A percentile compares a stretch with the other conserved stretches of the same genome.
Conservation (phyloP, 2,113 vertebrate species). For the Microcebus murinus region DNA sequence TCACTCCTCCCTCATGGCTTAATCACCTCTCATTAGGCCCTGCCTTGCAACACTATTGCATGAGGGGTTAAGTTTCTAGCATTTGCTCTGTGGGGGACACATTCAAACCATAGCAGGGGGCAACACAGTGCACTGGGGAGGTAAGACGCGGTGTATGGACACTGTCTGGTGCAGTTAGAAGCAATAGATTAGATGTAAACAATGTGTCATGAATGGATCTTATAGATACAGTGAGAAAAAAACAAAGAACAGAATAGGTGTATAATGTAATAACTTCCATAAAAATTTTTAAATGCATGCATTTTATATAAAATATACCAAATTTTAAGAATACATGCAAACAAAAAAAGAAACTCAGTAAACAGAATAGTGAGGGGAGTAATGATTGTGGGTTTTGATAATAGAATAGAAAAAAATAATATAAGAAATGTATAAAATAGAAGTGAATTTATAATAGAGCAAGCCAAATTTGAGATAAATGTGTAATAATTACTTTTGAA, state of each 20-base stretch:
- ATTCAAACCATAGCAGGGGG: background rate
- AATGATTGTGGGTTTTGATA: background rate
- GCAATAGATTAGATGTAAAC: background rate
- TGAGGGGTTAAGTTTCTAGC: background rate
- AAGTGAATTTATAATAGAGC: background rate
- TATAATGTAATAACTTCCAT: background rate
- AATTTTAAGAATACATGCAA: background rate
- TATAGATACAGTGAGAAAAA: background rate
- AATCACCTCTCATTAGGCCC: background rate
- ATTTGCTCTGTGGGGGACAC: background rate
- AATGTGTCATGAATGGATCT: background rate
- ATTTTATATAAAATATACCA: background rate
- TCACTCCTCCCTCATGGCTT: background rate
- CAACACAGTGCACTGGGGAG: background rate
- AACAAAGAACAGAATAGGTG: background rate
- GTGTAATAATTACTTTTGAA: background rate
- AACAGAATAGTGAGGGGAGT: background rate
- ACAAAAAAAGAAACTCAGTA: background rate
- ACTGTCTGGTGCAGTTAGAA: background rate
- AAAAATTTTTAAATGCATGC: background rate
- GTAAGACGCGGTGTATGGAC: background rate
- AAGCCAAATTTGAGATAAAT: background rate
- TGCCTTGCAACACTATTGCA: background rate
- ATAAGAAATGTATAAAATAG: background rate
- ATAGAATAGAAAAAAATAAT: background rate